Percentiles rank a stretch among this genome's conserved stretches.
Conservation (phyloP, 2,797 vertebrate species). For the Pteropus rufus region DNA sequence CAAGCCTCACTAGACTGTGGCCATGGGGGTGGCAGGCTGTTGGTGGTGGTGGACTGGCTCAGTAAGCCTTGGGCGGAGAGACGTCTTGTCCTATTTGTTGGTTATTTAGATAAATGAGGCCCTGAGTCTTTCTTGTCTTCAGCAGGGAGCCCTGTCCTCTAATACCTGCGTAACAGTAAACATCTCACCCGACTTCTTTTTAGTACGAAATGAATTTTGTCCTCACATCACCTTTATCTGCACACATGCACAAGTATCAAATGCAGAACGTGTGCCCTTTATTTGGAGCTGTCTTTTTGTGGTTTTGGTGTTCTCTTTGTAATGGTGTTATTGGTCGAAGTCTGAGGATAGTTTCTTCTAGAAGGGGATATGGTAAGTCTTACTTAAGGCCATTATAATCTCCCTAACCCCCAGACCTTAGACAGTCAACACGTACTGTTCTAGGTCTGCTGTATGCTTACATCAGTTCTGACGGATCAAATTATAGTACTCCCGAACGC, state of each 20-base stretch:
- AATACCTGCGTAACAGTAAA: neutral
- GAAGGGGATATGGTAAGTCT: neutral
- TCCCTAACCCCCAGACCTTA: neutral
- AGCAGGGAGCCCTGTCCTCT: neutral
- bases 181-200: neutral
- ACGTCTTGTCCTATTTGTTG: neutral
- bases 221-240: too few relatives aligned
- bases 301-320: neutral
- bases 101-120: neutral
- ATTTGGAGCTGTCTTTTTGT: neutral
- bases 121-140: neutral
- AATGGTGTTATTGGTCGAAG: neutral
- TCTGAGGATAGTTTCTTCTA: neutral
- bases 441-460: neutral
- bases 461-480: neutral
- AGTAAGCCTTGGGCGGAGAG: neutral
- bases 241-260: neutral
- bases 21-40: too few relatives aligned
- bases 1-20: neutral
- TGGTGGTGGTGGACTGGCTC: neutral
- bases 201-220: neutral
- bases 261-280: neutral
- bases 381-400: neutral
- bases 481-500: conserved; percentile 28
- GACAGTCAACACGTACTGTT: neutral